Evolutionary conservation across 2,888 invertebrate genomes (phyloP), one percentile per base, ranked within the genome.

Genomic region (Drosophila falleni): DNA sequence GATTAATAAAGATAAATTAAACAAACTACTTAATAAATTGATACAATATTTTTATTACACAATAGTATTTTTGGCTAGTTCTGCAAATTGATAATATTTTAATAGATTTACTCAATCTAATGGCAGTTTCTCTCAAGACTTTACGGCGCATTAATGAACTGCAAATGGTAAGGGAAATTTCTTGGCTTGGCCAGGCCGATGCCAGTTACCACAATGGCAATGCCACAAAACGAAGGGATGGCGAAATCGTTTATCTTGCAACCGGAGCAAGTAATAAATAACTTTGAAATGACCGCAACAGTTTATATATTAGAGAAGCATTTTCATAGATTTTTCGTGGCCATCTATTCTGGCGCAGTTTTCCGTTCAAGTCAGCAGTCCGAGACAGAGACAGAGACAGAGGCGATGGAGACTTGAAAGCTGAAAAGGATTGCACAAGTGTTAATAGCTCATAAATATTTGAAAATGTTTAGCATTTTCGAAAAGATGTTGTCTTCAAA

Each of bases 371-470:
- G 41, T 44, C 42, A 23, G 42, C 10, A 44, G 33, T 13, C 39
- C 26, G 31, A 42, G 29, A 29, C 29, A 29, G 29, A 29, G 29
- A 29, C 8, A 29, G 29, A 29, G 29, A 29, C 6, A 29, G 29
- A 6, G 29, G 13, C 11, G n/a, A 50, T 44, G 51, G 56, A 44
- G 51, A 60, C 50, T 63, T 62, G 37, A 53, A 49, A 47, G 71
- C 61, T 63, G 60, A 49, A 66, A 77, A 81, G 73, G 71, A 70
- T 82, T 77, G 82, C 74, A 63, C 75, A 82, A 89, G 87, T 87
- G 87, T 87, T 87, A 89, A 87, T 87, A 83, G 86, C 87, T 88
- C 89, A 87, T 87, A 87, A 87, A 87, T 89, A 87, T 87, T 89
- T 89, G 64, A 89, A 83, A 86, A 88, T 87, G 81, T 89, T 84